phyloP scores from a whole-genome alignment of 1,140 invertebrate genomes.

The Philotrypesis tridentata region DNA sequence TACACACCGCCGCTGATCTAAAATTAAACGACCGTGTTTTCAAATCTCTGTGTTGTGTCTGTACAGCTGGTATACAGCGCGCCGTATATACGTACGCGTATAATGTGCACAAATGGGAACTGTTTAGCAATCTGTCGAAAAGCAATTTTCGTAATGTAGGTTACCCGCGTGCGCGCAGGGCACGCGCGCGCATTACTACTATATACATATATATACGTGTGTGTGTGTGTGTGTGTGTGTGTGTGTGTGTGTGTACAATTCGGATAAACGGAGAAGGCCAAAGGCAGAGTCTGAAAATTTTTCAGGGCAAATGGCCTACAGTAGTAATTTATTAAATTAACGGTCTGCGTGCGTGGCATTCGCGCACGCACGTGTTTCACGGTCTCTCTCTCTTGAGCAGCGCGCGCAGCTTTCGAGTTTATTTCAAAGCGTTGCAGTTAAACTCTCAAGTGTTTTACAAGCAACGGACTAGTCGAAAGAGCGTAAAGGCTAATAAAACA shows the following conservation, averaged over 20 bases:
- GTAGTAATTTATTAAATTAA: not conserved
- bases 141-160: too few relatives aligned
- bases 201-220: too few relatives aligned
- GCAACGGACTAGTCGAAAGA: not conserved
- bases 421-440: not conserved
- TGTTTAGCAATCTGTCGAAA: too few relatives aligned
- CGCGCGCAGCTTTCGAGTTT: not conserved
- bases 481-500: constrained; percentile 19
- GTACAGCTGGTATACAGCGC: not conserved
- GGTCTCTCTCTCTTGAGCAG: not conserved
- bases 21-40: not conserved
- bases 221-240: too few relatives aligned
- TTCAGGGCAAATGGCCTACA: not conserved
- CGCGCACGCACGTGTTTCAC: not conserved
- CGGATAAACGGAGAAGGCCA: too few relatives aligned
- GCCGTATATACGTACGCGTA: too few relatives aligned
- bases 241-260: too few relatives aligned
- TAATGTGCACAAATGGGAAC: too few relatives aligned
- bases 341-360: not conserved
- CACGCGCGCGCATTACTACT: too few relatives aligned
- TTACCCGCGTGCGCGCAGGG: too few relatives aligned
- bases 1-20: not conserved
- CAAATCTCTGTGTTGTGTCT: not conserved
- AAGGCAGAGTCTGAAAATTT: not conserved
- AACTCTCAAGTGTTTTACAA: constrained; percentile 21